Evolutionary conservation across 1,140 invertebrate genomes (phyloP).

Genomic region (Leptinotarsa undecemlineata): DNA sequence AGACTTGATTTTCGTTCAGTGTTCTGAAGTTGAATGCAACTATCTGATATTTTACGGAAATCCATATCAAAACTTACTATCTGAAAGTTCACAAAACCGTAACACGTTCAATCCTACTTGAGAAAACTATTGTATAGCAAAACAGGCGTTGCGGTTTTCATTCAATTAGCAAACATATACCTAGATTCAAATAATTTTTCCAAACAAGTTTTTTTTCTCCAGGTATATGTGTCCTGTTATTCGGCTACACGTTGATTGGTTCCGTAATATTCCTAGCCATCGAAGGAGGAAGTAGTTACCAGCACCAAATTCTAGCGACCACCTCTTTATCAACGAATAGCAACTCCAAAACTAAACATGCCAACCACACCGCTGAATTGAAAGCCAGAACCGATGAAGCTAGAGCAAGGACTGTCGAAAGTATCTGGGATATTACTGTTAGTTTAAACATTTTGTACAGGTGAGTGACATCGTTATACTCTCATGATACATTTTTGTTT

Average conservation of each 20-base stretch:
- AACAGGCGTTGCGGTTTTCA: too few relatives aligned
- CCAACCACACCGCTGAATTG: slow-evolving; percentile 46
- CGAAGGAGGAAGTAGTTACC: slow-evolving; percentile 62
- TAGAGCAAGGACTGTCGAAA: slow-evolving; percentile 77
- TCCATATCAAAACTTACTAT: too few relatives aligned
- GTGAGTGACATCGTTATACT: neutral
- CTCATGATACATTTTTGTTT: too few relatives aligned
- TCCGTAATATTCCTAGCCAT: slow-evolving; percentile 92
- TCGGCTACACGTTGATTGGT: slow-evolving; percentile 88
- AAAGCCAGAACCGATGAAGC: slow-evolving; percentile 63
- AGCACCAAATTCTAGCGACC: slow-evolving; percentile 49
- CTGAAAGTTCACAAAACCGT: too few relatives aligned
- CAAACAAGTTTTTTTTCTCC: neutral
- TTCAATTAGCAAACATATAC: too few relatives aligned
- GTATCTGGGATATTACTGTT: slow-evolving; percentile 94
- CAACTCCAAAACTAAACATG: slow-evolving; percentile 32
- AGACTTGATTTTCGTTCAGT: too few relatives aligned
- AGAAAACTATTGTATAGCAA: too few relatives aligned
- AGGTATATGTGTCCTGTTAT: slow-evolving; percentile 79
- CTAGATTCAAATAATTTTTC: neutral
- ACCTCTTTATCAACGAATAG: slow-evolving; percentile 42
- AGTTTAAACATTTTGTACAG: slow-evolving; percentile 89
- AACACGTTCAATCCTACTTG: too few relatives aligned
- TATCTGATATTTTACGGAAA: too few relatives aligned
- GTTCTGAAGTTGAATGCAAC: too few relatives aligned